Evolutionary conservation across 1,140 invertebrate genomes (phyloP).

Genomic region (Diachasma alloeum): DNA sequence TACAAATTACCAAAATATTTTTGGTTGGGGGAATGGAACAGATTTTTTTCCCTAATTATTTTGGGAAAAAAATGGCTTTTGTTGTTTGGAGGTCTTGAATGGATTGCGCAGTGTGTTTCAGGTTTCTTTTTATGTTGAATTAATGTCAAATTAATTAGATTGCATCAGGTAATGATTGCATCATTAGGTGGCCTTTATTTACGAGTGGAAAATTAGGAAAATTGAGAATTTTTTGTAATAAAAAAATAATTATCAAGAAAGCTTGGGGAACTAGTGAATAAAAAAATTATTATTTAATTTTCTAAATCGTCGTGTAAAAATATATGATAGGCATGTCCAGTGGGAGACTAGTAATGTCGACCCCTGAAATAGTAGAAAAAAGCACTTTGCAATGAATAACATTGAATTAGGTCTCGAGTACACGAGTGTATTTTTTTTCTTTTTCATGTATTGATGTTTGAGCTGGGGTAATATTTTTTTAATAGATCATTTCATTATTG

Average conservation of each 20-base stretch:
- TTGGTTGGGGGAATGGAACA: not conserved
- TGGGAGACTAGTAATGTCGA: no score
- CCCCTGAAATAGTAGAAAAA: not conserved
- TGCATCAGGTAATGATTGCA: no score
- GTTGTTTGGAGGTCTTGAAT: not conserved
- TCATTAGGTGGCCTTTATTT: no score
- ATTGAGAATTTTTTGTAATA: no score
- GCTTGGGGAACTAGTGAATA: no score
- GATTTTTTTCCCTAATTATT: not conserved
- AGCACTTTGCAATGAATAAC: not conserved
- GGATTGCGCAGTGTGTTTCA: not conserved
- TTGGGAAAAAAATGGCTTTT: not conserved
- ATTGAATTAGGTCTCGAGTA: not conserved
- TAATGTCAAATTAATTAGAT: not conserved
- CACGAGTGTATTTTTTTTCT: not conserved
- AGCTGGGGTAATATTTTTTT: constrained; percentile 5
- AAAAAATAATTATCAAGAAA: not conserved
- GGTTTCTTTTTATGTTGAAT: not conserved
- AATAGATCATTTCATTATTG: not conserved
- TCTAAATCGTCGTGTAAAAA: no score
- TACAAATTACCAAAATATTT: not conserved
- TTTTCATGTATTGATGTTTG: not conserved
- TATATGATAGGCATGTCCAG: no score
- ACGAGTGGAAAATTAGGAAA: no score
- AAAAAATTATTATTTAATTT: no score